Evolutionary conservation across 2,888 invertebrate species (phyloP).

Genomic region (Phlogophora meticulosa): DNA sequence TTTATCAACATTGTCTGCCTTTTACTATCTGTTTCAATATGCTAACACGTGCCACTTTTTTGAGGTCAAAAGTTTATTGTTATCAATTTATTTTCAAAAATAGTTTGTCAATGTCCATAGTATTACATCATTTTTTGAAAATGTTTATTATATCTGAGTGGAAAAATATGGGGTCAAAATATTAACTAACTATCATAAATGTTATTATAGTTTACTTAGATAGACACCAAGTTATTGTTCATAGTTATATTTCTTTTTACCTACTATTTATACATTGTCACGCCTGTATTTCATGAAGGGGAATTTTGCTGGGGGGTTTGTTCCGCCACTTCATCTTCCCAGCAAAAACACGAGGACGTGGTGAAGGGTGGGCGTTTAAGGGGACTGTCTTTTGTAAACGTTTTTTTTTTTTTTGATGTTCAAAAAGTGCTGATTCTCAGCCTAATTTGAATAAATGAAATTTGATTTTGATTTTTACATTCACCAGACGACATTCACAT

Average conservation of each 20-base stretch:
- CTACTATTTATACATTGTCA: background rate
- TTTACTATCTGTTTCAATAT: conserved; percentile 24
- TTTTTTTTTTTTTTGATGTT: too few relatives aligned
- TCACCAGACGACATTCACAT: too few relatives aligned
- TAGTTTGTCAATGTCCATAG: background rate
- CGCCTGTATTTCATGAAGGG: too few relatives aligned
- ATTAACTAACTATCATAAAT: background rate
- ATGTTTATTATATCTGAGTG: background rate
- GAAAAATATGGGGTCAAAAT: conserved; percentile 7
- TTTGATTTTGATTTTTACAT: too few relatives aligned
- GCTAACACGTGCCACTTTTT: conserved; percentile 14
- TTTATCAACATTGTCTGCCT: conserved; percentile 13
- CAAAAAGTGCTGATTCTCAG: too few relatives aligned
- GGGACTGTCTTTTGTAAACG: too few relatives aligned
- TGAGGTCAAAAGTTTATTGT: conserved; percentile 30
- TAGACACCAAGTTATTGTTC: background rate
- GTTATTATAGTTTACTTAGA: background rate
- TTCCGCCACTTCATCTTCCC: too few relatives aligned
- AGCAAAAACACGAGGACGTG: too few relatives aligned
- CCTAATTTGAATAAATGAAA: too few relatives aligned
- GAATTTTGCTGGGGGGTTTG: too few relatives aligned
- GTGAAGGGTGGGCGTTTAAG: too few relatives aligned
- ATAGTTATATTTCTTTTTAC: conserved; percentile 1
- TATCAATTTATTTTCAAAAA: conserved; percentile 21
- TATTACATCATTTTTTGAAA: background rate